Conservation (phyloP, 2,888 invertebrate genomes). For the Andrena hattorfiana region DNA sequence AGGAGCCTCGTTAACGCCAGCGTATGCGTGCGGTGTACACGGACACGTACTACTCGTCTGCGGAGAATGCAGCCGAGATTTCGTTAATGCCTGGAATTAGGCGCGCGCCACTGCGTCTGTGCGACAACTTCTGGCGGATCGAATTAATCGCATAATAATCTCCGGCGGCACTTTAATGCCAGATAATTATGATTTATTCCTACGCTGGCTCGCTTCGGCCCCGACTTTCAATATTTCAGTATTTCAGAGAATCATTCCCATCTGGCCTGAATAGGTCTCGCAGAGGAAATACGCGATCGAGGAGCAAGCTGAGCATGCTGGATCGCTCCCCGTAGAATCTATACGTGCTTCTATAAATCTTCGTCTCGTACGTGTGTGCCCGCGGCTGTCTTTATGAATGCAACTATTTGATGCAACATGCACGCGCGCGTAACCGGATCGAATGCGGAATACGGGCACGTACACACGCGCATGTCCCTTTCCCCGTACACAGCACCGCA, state of each 20-base stretch:
- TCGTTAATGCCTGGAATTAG: background rate
- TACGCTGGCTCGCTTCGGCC: too few relatives aligned
- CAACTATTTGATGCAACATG: slow-evolving; percentile 35
- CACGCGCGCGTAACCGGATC: slow-evolving; percentile 14
- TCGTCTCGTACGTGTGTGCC: slow-evolving; percentile 16
- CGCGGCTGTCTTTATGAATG: slow-evolving; percentile 31
- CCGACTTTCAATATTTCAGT: background rate
- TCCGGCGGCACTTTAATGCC: too few relatives aligned
- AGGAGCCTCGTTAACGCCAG: slow-evolving; percentile 40
- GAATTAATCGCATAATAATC: too few relatives aligned
- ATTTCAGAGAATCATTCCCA: background rate
- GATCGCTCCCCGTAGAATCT: slow-evolving; percentile 16
- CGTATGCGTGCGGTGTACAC: slow-evolving; percentile 5
- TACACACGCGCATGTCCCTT: background rate
- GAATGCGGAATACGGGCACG: slow-evolving; percentile 28
- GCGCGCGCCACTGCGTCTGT: too few relatives aligned
- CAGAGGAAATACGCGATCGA: slow-evolving; percentile 20
- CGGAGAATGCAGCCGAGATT: background rate
- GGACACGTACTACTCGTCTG: slow-evolving; percentile 3
- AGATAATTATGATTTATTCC: too few relatives aligned
- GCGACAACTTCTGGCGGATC: too few relatives aligned
- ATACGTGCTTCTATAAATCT: slow-evolving; percentile 41
- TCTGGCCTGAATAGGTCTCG: background rate
- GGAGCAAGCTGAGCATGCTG: background rate
- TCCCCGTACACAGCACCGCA: background rate